A percentile compares a stretch with the other conserved stretches of the same genome.
phyloP scores from a whole-genome alignment of 2,113 vertebrate species.

The Pterocles gutturalis region DNA sequence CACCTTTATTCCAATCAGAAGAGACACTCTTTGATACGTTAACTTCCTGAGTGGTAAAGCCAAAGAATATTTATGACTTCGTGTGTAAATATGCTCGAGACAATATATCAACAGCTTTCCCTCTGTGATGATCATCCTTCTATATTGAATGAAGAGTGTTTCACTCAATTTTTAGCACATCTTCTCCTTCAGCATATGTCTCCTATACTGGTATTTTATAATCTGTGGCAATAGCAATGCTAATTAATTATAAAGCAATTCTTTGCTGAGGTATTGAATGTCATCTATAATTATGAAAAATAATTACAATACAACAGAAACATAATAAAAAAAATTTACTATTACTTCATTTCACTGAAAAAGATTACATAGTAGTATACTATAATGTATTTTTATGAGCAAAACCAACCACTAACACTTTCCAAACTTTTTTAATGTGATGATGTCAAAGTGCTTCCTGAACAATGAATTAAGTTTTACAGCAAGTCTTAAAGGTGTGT shows the following conservation, averaged over 20 bases:
- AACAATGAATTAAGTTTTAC: background rate
- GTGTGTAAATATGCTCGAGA: background rate
- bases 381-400: background rate
- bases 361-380: background rate
- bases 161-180: background rate
- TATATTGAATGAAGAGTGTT: background rate
- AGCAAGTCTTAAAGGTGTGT: background rate
- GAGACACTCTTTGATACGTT: background rate
- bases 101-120: background rate
- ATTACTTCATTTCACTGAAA: background rate
- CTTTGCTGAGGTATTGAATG: background rate
- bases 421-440: background rate
- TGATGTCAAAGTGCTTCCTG: background rate
- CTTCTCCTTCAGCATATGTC: background rate
- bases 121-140: background rate
- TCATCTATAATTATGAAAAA: background rate
- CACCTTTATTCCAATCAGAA: background rate
- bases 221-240: background rate
- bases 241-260: background rate
- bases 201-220: background rate
- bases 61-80: background rate
- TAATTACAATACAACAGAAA: background rate
- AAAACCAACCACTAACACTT: background rate
- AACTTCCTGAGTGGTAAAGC: background rate
- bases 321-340: background rate